Percentiles rank a stretch among this genome's conserved stretches.
These are phyloP conservation scores for Alligator sinensis DNA, from an alignment of 2,113 vertebrate species.

Conservation along the genomic window DNA sequence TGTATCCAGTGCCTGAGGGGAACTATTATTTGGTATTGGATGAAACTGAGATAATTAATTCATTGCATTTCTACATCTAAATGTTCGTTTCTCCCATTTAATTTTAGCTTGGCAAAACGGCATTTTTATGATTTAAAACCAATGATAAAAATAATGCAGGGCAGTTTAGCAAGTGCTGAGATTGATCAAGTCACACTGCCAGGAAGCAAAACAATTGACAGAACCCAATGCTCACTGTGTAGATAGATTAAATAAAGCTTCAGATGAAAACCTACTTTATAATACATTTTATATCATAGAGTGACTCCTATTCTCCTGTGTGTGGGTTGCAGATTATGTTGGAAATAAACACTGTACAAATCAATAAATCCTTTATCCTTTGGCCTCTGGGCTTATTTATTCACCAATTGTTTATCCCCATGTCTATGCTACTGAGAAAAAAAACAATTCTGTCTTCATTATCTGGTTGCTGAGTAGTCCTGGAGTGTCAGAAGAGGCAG, in stretches of 20 bases:
- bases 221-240: not conserved
- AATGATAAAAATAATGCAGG: not conserved
- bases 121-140: not conserved
- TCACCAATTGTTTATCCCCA: not conserved
- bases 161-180: not conserved
- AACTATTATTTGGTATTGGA: not conserved
- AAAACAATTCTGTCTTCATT: not conserved
- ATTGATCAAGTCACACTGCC: not conserved
- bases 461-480: not conserved
- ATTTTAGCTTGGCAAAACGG: not conserved
- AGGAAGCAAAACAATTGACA: not conserved
- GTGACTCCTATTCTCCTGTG: slow-evolving; percentile 5
- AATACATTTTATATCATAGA: not conserved
- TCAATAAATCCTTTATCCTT: slow-evolving; percentile 36
- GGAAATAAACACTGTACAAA: slow-evolving; percentile 19
- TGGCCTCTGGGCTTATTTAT: slow-evolving; percentile 19
- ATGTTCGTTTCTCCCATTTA: not conserved
- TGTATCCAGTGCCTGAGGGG: not conserved
- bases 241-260: not conserved
- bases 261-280: not conserved
- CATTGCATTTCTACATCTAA: not conserved
- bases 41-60: not conserved
- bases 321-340: slow-evolving; percentile 29
- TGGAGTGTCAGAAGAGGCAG: not conserved
- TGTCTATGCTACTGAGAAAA: not conserved